Evolutionary conservation across 2,888 invertebrate species (phyloP).

Genomic region (Orgyia antiqua): DNA sequence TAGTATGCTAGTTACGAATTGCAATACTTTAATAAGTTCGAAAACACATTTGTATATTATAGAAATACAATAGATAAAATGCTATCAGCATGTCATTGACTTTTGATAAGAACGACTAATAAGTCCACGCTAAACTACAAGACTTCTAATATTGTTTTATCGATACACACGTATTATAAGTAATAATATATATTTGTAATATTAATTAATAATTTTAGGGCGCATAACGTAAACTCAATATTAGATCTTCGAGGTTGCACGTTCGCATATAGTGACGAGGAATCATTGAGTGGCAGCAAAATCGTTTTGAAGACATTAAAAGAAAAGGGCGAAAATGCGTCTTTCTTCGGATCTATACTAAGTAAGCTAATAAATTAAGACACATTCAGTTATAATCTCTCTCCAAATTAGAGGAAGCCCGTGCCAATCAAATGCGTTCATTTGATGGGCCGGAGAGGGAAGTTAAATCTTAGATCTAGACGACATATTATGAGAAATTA

Average conservation of each 20-base stretch:
- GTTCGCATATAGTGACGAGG: slow-evolving; percentile 73
- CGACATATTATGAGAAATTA: too few species aligned
- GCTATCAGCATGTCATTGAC: slow-evolving; percentile 68
- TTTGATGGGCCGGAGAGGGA: too few species aligned
- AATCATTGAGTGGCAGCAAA: slow-evolving; percentile 76
- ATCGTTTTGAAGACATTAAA: slow-evolving; percentile 72
- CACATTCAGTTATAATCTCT: not conserved
- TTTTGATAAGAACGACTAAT: slow-evolving; percentile 50
- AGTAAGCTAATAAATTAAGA: slow-evolving; percentile 43
- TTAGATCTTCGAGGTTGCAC: slow-evolving; percentile 77
- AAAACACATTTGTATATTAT: too few species aligned
- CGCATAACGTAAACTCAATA: slow-evolving; percentile 76
- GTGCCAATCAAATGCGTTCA: too few species aligned
- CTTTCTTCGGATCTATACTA: slow-evolving; percentile 77
- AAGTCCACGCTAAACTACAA: slow-evolving; percentile 51
- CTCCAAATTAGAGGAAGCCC: too few species aligned
- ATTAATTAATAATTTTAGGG: slow-evolving; percentile 34
- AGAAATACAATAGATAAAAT: slow-evolving; percentile 50
- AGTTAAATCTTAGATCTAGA: too few species aligned
- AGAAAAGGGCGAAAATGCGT: slow-evolving; percentile 78
- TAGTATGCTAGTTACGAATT: too few species aligned
- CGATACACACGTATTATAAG: slow-evolving; percentile 5
- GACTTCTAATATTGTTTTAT: slow-evolving; percentile 38
- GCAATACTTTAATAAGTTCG: too few species aligned
- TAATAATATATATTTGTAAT: too few species aligned